Evolutionary conservation across 1,140 invertebrate species (phyloP).

Genomic region (Dufourea novaeangliae): DNA sequence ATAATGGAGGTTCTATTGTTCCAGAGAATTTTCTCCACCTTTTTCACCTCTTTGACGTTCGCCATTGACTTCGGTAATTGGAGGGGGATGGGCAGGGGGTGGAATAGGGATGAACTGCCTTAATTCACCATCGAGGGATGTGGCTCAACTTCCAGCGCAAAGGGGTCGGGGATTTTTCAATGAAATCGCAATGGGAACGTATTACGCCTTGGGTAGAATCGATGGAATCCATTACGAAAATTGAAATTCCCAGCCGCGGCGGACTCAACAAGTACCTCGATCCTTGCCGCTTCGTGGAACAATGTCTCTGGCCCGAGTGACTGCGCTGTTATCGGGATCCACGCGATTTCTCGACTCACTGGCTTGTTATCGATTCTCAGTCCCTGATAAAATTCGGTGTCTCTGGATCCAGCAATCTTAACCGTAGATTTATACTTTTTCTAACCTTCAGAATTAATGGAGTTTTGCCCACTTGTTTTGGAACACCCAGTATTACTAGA

Average conservation of each 20-base stretch:
- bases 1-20: no score
- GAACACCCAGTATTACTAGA: no score
- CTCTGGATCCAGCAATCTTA: background rate
- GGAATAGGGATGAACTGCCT: background rate
- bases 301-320: conserved; percentile 1
- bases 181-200: conserved; percentile 10
- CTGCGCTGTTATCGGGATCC: background rate
- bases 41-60: background rate
- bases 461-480: no score
- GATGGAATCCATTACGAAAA: conserved; percentile 46
- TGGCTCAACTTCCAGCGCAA: background rate
- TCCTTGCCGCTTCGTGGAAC: background rate
- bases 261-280: conserved; percentile 37
- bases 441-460: no score
- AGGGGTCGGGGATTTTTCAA: conserved; percentile 19
- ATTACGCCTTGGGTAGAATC: background rate
- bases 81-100: no score
- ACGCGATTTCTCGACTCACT: conserved; percentile 4
- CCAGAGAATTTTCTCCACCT: background rate
- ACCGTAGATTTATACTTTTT: background rate
- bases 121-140: background rate
- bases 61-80: background rate
- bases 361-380: conserved; percentile 3
- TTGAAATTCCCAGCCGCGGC: conserved; percentile 34
- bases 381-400: background rate